These are phyloP conservation scores for Catamblyrhynchus diadema DNA, from an alignment of 2,797 vertebrate species.

Conservation along the genomic window DNA sequence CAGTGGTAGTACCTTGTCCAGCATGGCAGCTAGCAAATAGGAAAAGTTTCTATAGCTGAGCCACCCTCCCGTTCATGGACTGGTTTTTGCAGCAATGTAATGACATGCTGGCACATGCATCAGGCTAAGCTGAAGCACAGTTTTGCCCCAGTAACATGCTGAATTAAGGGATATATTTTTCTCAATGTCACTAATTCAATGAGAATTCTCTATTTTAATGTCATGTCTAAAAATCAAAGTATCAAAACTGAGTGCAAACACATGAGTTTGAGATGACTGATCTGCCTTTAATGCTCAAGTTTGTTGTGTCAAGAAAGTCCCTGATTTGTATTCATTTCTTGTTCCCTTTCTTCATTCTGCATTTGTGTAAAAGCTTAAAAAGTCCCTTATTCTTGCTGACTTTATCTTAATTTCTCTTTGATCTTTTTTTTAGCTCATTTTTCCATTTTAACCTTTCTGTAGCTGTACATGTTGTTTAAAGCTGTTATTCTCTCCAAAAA, in stretches of 20 bases:
- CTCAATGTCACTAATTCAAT: neutral
- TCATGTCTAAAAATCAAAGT: slow-evolving; percentile 14
- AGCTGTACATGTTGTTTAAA: slow-evolving; percentile 19
- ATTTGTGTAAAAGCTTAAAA: slow-evolving; percentile 26
- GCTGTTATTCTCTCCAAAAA: slow-evolving; percentile 20
- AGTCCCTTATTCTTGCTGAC: slow-evolving; percentile 4
- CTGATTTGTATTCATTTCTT: slow-evolving; percentile 48
- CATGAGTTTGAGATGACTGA: neutral
- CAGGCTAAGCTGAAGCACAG: neutral
- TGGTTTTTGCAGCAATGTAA: neutral
- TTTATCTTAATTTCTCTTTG: slow-evolving; percentile 58
- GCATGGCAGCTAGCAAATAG: accelerated
- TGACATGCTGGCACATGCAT: neutral
- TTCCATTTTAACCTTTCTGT: slow-evolving; percentile 30
- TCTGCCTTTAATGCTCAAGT: slow-evolving; percentile 17
- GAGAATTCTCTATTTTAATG: slow-evolving; percentile 3
- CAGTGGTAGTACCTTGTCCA: neutral
- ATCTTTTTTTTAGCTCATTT: neutral
- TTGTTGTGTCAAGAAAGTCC: slow-evolving; percentile 41
- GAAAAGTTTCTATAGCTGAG: neutral
- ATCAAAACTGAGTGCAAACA: slow-evolving; percentile 14
- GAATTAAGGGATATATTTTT: neutral
- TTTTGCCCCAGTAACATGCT: neutral
- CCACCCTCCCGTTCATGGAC: neutral
- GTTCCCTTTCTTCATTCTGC: slow-evolving; percentile 3